Evolutionary conservation across 1,140 invertebrate genomes (phyloP).

Genomic region (Zaprionus lachaisei): DNA sequence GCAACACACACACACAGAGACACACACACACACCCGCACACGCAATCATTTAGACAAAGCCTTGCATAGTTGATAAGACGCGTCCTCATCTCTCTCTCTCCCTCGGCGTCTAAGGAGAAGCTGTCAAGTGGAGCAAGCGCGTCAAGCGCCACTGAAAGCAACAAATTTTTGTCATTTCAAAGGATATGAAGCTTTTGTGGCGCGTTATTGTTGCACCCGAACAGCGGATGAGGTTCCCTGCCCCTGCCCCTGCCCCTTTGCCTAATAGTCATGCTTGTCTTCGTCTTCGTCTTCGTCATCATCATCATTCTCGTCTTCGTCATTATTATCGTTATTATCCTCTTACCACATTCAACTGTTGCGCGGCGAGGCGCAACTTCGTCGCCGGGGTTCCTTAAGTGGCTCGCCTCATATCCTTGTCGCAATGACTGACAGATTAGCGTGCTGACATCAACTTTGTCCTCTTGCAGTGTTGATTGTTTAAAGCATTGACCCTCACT

Average conservation of each 20-base stretch:
- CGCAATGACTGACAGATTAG: constrained; percentile 67
- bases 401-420: constrained; percentile 25
- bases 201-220: constrained; percentile 49
- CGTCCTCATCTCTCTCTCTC: constrained; percentile 37
- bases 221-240: constrained; percentile 16
- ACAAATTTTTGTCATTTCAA: constrained; percentile 77
- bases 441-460: constrained; percentile 70
- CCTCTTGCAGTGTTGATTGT: constrained; percentile 36
- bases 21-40: constrained; percentile 15
- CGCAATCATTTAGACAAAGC: constrained; percentile 80
- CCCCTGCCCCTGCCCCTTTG: background rate
- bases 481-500: constrained; percentile 51
- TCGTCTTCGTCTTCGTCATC: constrained; percentile 10
- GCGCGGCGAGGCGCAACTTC: constrained; percentile 54
- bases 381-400: constrained; percentile 28
- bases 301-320: constrained; percentile 5
- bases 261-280: constrained; percentile 25
- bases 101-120: constrained; percentile 34
- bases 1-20: constrained; percentile 2
- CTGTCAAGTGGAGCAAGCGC: constrained; percentile 62
- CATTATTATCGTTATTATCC: constrained; percentile 10
- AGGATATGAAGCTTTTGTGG: constrained; percentile 56
- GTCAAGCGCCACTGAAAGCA: constrained; percentile 67
- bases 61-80: constrained; percentile 78
- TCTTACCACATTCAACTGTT: constrained; percentile 31